phyloP scores from a whole-genome alignment of 2,797 vertebrate species.

The Pampus argenteus region DNA sequence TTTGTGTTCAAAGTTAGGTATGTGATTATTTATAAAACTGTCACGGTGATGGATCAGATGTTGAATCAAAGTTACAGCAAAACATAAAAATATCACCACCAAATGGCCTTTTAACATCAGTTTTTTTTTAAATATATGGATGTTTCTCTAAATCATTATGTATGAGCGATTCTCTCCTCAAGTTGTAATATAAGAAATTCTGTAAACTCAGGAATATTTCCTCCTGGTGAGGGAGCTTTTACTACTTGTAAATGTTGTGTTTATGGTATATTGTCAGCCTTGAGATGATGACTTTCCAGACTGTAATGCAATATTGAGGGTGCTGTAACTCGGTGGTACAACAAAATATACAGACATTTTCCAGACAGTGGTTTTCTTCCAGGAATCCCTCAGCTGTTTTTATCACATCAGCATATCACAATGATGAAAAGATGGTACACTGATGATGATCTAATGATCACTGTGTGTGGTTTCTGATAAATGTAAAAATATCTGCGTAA shows the following conservation, averaged over 20 bases:
- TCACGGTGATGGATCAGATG: slow-evolving; percentile 67
- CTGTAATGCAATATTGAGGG: slow-evolving; percentile 24
- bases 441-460: slow-evolving; percentile 54
- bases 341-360: slow-evolving; percentile 41
- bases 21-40: slow-evolving; percentile 74
- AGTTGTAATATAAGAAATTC: slow-evolving; percentile 22
- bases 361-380: slow-evolving; percentile 41
- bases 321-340: slow-evolving; percentile 35
- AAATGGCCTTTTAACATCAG: slow-evolving; percentile 41
- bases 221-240: slow-evolving; percentile 25
- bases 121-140: slow-evolving; percentile 48
- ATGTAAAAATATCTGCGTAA: slow-evolving; percentile 41
- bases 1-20: slow-evolving; percentile 53
- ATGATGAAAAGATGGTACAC: slow-evolving; percentile 34
- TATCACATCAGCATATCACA: slow-evolving; percentile 55
- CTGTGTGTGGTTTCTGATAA: slow-evolving; percentile 45
- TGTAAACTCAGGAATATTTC: slow-evolving; percentile 29
- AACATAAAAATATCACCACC: slow-evolving; percentile 46
- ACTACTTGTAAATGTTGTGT: slow-evolving; percentile 45
- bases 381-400: slow-evolving; percentile 54
- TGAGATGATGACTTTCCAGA: slow-evolving; percentile 39
- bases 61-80: slow-evolving; percentile 61
- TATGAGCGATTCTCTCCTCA: slow-evolving; percentile 26
- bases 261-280: slow-evolving; percentile 45
- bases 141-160: slow-evolving; percentile 10